Conservation (phyloP, 2,797 vertebrate species). For the Sebastes oblongus region DNA sequence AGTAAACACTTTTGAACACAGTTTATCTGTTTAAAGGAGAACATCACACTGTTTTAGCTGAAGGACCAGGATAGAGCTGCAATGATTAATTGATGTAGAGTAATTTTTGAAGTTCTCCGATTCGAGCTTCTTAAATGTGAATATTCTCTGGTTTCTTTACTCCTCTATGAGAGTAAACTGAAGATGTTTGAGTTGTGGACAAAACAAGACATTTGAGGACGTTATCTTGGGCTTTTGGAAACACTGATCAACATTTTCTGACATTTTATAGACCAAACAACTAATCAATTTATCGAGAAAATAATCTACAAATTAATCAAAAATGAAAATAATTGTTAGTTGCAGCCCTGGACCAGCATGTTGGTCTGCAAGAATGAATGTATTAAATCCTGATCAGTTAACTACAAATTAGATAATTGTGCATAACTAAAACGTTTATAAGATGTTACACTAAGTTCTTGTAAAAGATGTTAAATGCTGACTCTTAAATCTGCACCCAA, state of each 20-base stretch:
- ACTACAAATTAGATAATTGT: neutral
- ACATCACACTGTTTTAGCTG: neutral
- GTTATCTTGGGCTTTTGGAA: rapidly evolving
- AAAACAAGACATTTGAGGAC: no score
- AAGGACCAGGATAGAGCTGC: neutral
- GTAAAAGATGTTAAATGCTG: neutral
- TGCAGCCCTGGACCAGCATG: neutral
- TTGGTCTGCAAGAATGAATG: neutral
- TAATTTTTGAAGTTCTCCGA: no score
- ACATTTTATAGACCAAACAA: no score
- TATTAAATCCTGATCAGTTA: neutral
- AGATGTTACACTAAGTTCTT: neutral
- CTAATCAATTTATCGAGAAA: no score
- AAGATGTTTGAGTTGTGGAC: no score
- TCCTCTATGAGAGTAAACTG: no score
- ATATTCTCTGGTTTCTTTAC: no score
- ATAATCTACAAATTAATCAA: no score
- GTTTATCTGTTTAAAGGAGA: neutral
- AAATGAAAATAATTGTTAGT: no score
- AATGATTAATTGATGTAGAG: no score
- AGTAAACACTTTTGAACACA: neutral
- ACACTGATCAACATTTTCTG: no score
- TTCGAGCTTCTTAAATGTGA: no score
- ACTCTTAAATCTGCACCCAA: neutral
- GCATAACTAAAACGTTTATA: neutral